Percentiles rank a stretch among this genome's conserved stretches.
Conservation (phyloP, 2,113 vertebrate genomes). For the Indri indri region DNA sequence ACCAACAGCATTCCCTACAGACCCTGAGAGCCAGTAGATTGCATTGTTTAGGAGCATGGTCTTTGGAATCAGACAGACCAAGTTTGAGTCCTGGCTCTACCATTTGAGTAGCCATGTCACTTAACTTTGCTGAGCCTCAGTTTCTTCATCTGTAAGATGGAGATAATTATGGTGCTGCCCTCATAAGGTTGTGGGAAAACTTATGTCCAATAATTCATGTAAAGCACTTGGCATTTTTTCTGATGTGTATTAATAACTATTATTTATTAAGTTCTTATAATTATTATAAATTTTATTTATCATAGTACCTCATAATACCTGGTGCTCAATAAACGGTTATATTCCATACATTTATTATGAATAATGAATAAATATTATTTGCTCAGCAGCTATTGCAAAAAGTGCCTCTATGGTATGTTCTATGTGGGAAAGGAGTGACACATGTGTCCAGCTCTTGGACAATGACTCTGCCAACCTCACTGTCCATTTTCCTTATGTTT, state of each 20-base stretch:
- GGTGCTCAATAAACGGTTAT: background rate
- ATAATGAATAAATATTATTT: background rate
- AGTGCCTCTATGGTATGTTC: background rate
- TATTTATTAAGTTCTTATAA: background rate
- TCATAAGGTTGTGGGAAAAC: background rate
- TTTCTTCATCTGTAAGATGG: background rate
- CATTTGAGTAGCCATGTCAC: background rate
- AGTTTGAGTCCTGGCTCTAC: background rate
- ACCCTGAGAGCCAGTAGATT: too few relatives aligned
- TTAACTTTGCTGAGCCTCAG: background rate
- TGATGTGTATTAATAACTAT: background rate
- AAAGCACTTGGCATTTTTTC: background rate
- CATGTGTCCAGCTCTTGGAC: background rate
- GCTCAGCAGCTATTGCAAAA: background rate
- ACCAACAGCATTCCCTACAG: background rate
- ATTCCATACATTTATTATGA: background rate
- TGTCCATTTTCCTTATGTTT: background rate
- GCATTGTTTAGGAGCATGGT: background rate
- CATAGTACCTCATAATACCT: background rate
- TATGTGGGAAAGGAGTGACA: background rate
- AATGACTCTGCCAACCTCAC: background rate
- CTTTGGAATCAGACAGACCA: background rate
- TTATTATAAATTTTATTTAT: constrained; percentile 13
- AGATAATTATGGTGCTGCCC: background rate
- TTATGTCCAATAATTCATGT: background rate